A percentile compares a stretch with the other conserved stretches of the same genome.
phyloP scores from a whole-genome alignment of 2,113 vertebrate species.

The Aptenodytes forsteri region DNA sequence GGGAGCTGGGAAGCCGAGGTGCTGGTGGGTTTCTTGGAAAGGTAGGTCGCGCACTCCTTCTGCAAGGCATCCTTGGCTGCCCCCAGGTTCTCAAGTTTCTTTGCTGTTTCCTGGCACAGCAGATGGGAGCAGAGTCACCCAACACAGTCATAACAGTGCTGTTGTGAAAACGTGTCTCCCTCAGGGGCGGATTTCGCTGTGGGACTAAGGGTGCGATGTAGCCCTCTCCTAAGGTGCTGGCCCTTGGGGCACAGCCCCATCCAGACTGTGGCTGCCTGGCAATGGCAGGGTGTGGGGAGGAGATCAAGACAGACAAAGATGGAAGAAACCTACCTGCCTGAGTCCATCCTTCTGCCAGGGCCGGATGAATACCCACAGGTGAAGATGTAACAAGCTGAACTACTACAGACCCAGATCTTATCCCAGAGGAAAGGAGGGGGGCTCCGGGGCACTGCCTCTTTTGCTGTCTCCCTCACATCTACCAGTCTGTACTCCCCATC shows the following conservation, averaged over 20 bases:
- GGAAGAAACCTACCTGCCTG: neutral
- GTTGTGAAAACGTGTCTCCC: neutral
- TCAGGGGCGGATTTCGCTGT: neutral
- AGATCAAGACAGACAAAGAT: neutral
- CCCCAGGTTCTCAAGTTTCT: constrained; percentile 79
- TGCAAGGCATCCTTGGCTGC: constrained; percentile 80
- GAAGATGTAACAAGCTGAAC: neutral
- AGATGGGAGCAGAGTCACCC: constrained; percentile 27
- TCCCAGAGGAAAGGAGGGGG: neutral
- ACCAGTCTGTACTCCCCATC: neutral
- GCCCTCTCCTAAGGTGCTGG: neutral
- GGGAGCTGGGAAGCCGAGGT: constrained; percentile 80
- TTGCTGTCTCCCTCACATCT: neutral
- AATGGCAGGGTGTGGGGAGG: neutral
- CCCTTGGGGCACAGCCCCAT: neutral
- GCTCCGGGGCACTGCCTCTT: neutral
- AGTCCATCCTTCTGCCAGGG: neutral
- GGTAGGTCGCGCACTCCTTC: constrained; percentile 80
- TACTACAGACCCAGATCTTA: neutral
- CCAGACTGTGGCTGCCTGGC: constrained; percentile 6
- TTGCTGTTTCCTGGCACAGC: constrained; percentile 73
- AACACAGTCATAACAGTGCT: neutral
- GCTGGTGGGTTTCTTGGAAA: constrained; percentile 73
- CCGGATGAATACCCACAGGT: neutral
- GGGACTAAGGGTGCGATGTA: constrained; percentile 22